Conservation (phyloP, 2,113 vertebrate species). For the Acrocephalus kingi region DNA sequence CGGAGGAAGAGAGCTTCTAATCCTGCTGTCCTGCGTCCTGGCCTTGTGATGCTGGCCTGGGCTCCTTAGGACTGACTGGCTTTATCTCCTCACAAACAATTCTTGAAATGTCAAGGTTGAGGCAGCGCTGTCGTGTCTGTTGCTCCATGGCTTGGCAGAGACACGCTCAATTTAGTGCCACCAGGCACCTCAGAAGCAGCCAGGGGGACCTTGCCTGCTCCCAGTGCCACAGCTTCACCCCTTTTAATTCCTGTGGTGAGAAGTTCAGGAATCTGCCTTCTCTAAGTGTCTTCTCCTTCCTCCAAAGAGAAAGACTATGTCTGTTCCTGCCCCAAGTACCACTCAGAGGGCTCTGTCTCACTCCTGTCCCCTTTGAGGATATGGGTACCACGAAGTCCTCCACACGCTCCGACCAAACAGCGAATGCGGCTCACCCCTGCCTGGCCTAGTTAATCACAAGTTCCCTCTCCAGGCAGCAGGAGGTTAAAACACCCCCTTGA, state of each 20-base stretch:
- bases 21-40: not conserved
- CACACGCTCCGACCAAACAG: fast-evolving
- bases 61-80: not conserved
- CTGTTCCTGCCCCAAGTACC: not conserved
- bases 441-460: slow-evolving; percentile 18
- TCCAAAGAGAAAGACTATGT: not conserved
- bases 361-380: not conserved
- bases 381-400: not conserved
- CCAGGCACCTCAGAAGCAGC: not conserved
- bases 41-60: not conserved
- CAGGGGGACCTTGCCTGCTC: not conserved
- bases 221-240: not conserved
- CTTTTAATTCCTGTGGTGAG: not conserved
- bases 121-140: not conserved
- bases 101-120: not conserved
- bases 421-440: not conserved
- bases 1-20: not conserved
- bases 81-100: not conserved
- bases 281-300: not conserved
- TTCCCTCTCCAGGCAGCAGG: slow-evolving; percentile 62
- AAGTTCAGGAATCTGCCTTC: not conserved
- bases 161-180: no score
- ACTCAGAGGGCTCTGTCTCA: not conserved
- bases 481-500: slow-evolving; percentile 49
- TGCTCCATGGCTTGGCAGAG: not conserved